phyloP scores from a whole-genome alignment of 2,113 vertebrate genomes.

The Leptodactylus fuscus region DNA sequence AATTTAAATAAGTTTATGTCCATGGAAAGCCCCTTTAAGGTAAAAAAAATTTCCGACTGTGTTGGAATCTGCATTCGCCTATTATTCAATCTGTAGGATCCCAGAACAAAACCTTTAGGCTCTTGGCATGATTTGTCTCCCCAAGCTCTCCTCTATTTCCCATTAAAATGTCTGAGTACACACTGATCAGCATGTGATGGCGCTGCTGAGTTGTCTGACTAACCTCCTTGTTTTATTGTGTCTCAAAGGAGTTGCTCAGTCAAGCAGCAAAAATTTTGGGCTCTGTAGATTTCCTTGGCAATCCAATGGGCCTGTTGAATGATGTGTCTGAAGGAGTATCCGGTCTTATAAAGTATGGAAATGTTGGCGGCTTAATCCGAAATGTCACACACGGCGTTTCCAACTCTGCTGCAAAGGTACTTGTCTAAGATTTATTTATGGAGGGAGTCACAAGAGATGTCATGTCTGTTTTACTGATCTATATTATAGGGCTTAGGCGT shows the following conservation, averaged over 20 bases:
- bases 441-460: not conserved
- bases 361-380: constrained; percentile 92
- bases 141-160: not conserved
- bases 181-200: not conserved
- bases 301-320: constrained; percentile 93
- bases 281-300: constrained; percentile 97
- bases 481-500: not conserved
- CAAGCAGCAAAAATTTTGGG: constrained; percentile 95
- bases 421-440: not conserved
- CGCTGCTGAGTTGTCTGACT: constrained; percentile 7
- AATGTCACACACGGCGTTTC: constrained; percentile 97
- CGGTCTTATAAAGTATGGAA: constrained; percentile 94
- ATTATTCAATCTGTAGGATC: not conserved
- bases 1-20: no score
- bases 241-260: constrained; percentile 89
- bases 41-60: no score
- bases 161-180: not conserved
- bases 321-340: constrained; percentile 94
- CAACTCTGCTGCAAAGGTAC: constrained; percentile 97
- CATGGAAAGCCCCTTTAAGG: no score
- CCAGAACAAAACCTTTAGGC: not conserved
- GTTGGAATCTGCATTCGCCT: no score
- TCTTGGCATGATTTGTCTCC: not conserved
- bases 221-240: constrained; percentile 15
- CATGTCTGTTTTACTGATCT: constrained; percentile 13